Base-by-base conservation (phyloP, 2,888 invertebrate species). In the Drosophila bunnanda region DNA sequence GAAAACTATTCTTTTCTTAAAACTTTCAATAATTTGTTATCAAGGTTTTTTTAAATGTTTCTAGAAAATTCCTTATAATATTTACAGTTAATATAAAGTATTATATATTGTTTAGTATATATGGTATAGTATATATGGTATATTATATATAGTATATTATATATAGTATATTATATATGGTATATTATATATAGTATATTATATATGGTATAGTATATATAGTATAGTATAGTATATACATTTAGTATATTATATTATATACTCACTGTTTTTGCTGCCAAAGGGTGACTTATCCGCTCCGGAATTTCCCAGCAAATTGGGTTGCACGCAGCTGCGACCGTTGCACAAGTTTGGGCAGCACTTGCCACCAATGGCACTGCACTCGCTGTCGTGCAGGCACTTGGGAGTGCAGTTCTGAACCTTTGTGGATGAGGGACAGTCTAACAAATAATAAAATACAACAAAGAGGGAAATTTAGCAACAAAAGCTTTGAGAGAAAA, bases 291-390 rank as follows among this genome's bases (percentile, higher is more conserved):
- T 79, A 34, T 82, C 78, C 17, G 62, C 77, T 9, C 89, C 90
- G 5, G 81, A 82, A 38, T 88, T 91, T n/a, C 82, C 79, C 52
- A 91, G 66, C 44, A 81, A 34, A 82, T 93, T 93, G 1, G 94
- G 88, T 28, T 93, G 92, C 0, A 94, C 93, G 85, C 96, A 96
- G 2, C 96, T 96, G 89, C 94, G 95, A 54, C 93, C 93, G 80
- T 95, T 95, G 92, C 96, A 96, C 64, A 94, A 91, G 91, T 96
- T 96, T 10, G 94, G 93, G 80, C 95, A 95, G 90, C 96, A 96
- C 77, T 95, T 94, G 89, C 95, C 94, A 77, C 94, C 95, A 58
- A 94, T 93, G 36, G 93, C 93, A 39, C 92, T 92, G 91, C 96
- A 96, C 76, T 96, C 94, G 78, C 93, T 94, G 90, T 95, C 95